Percentiles rank a stretch among this genome's conserved stretches.
Evolutionary conservation across 2,797 vertebrate species (phyloP).

Genomic region (Poeciliopsis presidionis): DNA sequence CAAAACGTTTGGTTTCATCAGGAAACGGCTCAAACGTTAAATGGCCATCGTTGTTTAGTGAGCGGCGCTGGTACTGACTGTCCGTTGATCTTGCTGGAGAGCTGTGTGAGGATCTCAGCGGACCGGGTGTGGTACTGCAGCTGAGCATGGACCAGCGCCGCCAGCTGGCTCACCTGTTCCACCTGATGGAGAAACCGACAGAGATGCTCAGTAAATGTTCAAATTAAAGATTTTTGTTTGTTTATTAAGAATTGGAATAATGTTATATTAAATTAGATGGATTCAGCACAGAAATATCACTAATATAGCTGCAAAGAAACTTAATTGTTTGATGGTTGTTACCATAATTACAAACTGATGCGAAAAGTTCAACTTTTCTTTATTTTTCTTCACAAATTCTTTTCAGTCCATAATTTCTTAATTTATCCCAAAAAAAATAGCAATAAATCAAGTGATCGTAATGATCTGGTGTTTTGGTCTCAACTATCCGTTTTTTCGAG

Average conservation of each 20-base stretch:
- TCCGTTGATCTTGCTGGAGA: slow-evolving; percentile 91
- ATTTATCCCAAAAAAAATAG: too few species aligned
- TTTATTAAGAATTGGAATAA: not conserved
- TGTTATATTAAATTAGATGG: not conserved
- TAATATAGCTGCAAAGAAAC: not conserved
- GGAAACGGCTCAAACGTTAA: not conserved
- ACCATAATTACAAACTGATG: not conserved
- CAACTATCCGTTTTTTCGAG: too few species aligned
- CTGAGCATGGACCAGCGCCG: slow-evolving; percentile 94
- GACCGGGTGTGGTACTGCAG: slow-evolving; percentile 96
- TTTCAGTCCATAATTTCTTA: not conserved
- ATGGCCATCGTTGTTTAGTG: not conserved
- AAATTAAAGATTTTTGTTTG: not conserved
- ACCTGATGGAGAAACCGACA: slow-evolving; percentile 78
- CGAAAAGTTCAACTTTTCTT: not conserved
- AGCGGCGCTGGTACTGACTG: slow-evolving; percentile 78
- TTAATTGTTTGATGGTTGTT: not conserved
- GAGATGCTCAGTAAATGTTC: slow-evolving; percentile 10
- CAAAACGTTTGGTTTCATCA: not conserved
- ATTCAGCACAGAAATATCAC: not conserved
- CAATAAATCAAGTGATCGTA: too few species aligned
- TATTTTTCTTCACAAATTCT: not conserved
- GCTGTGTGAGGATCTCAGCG: slow-evolving; percentile 91
- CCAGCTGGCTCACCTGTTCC: slow-evolving; percentile 97
- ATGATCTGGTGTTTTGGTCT: too few species aligned